Conservation (phyloP, 23 tunicate species). For the Trididemnum clinides region DNA sequence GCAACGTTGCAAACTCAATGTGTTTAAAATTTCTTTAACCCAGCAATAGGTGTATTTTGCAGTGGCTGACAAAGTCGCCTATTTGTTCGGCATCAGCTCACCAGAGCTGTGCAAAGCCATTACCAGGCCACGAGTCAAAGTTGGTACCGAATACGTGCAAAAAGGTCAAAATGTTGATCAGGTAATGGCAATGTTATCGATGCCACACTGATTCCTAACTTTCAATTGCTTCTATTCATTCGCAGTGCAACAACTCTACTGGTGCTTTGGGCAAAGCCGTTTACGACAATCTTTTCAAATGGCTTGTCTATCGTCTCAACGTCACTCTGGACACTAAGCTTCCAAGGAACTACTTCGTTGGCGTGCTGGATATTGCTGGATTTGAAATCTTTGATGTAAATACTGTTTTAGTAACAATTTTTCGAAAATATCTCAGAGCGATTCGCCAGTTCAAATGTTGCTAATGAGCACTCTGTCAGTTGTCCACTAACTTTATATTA, state of each 20-base stretch:
- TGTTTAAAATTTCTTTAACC: too few relatives aligned
- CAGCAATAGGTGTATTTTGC: too few relatives aligned
- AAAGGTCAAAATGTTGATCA: constrained; percentile 92
- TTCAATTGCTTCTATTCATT: background rate
- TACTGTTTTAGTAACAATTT: background rate
- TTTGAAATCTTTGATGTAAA: constrained; percentile 95
- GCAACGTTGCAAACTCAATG: too few relatives aligned
- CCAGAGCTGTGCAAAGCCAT: constrained; percentile 86
- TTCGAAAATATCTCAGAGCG: too few relatives aligned
- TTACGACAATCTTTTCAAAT: constrained; percentile 78
- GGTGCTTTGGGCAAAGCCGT: constrained; percentile 93
- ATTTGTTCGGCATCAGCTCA: constrained; percentile 85
- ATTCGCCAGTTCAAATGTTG: too few relatives aligned
- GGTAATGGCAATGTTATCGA: constrained; percentile 20
- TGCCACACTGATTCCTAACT: background rate
- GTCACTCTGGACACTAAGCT: constrained; percentile 80
- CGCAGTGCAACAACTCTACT: constrained; percentile 76
- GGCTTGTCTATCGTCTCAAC: constrained; percentile 81
- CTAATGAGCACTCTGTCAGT: too few relatives aligned
- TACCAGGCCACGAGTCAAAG: constrained; percentile 86
- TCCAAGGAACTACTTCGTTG: constrained; percentile 91
- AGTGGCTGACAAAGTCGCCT: constrained; percentile 89
- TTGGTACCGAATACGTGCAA: constrained; percentile 87
- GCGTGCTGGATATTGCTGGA: constrained; percentile 96
- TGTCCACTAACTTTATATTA: too few relatives aligned